Evolutionary conservation across 1,140 invertebrate genomes (phyloP).

Genomic region (Scaptomyza montana): DNA sequence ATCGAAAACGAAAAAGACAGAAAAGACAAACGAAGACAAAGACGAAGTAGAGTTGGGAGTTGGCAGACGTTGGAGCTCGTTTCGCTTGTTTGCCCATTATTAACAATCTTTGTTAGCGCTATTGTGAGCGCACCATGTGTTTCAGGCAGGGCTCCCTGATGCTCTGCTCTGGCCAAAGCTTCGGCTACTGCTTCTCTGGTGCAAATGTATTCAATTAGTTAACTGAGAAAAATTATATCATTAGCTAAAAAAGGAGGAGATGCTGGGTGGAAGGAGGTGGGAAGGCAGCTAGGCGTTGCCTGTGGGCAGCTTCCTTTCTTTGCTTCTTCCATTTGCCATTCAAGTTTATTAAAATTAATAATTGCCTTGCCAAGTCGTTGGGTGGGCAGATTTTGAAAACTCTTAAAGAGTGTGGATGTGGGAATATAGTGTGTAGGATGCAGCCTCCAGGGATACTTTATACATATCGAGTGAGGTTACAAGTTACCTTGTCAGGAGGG

Average conservation of each 20-base stretch:
- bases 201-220: slow-evolving; percentile 82
- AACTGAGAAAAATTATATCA: slow-evolving; percentile 82
- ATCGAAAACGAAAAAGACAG: slow-evolving; percentile 18
- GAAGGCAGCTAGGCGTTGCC: slow-evolving; percentile 8
- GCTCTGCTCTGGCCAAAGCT: slow-evolving; percentile 4
- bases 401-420: not conserved
- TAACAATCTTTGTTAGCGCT: slow-evolving; percentile 81
- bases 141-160: slow-evolving; percentile 20
- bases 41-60: not conserved
- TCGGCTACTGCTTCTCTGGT: slow-evolving; percentile 6
- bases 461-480: not conserved
- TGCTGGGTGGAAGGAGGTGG: not conserved
- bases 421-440: slow-evolving; percentile 12
- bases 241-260: slow-evolving; percentile 51
- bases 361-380: slow-evolving; percentile 60
- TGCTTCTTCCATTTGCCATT: slow-evolving; percentile 2
- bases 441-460: slow-evolving; percentile 14
- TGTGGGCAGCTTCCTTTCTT: slow-evolving; percentile 19
- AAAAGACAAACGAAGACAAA: not conserved
- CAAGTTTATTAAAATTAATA: slow-evolving; percentile 81
- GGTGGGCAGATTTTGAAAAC: slow-evolving; percentile 17
- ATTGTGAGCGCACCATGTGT: slow-evolving; percentile 61
- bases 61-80: slow-evolving; percentile 41
- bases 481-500: not conserved
- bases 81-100: slow-evolving; percentile 79